Percentiles rank a stretch among this genome's conserved stretches.
These are phyloP conservation scores for Sebastiscus tertius DNA, from an alignment of 2,797 vertebrate species.

Conservation along the genomic window DNA sequence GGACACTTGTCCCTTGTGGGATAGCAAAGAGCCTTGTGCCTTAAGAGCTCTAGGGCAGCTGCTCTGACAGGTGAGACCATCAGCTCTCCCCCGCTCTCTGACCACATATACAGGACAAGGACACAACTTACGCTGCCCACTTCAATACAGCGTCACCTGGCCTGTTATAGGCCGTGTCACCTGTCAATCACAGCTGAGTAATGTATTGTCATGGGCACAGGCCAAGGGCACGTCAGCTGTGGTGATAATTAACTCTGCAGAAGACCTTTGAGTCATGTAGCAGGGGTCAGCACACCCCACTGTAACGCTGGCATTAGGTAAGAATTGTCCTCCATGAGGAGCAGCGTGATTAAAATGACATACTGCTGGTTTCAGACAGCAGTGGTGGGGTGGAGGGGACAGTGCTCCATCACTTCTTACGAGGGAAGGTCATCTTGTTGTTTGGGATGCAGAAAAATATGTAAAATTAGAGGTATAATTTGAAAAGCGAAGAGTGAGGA, in stretches of 20 bases:
- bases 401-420: slow-evolving; percentile 7
- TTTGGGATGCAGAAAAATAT: slow-evolving; percentile 4
- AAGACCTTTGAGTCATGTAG: slow-evolving; percentile 53
- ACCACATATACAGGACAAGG: slow-evolving; percentile 59
- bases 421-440: slow-evolving; percentile 26
- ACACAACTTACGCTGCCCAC: slow-evolving; percentile 43
- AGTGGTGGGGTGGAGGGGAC: too few relatives aligned
- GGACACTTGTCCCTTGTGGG: slow-evolving; percentile 37
- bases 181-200: slow-evolving; percentile 62
- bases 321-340: slow-evolving; percentile 20
- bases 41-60: slow-evolving; percentile 30
- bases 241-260: slow-evolving; percentile 57
- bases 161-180: slow-evolving; percentile 58
- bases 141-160: slow-evolving; percentile 44
- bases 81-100: slow-evolving; percentile 37
- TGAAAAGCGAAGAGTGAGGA: neutral
- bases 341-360: slow-evolving; percentile 41
- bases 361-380: slow-evolving; percentile 7
- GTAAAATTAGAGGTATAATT: neutral
- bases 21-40: slow-evolving; percentile 43
- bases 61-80: slow-evolving; percentile 59
- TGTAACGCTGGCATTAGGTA: slow-evolving; percentile 28
- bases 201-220: slow-evolving; percentile 51
- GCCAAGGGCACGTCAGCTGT: slow-evolving; percentile 45
- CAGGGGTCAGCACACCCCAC: slow-evolving; percentile 26